phyloP scores from a whole-genome alignment of 1,140 invertebrate species.

The Thrips palmi region DNA sequence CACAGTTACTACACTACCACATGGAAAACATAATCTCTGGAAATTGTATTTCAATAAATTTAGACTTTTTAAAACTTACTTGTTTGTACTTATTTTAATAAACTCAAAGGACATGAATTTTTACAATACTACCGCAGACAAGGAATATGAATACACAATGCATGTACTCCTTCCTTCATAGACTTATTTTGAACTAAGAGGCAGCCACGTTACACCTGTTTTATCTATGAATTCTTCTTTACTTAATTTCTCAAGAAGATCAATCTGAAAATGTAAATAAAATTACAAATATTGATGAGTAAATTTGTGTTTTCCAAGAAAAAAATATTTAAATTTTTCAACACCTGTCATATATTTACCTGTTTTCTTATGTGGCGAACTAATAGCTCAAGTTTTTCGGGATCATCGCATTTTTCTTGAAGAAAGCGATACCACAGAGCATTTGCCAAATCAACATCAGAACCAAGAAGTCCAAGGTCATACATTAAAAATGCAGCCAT shows the following conservation, averaged over 20 bases:
- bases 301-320: conserved; percentile 43
- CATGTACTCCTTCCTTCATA: no score
- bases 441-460: conserved; percentile 52
- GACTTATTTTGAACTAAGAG: no score
- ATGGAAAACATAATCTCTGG: no score
- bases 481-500: conserved; percentile 68
- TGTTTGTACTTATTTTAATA: no score
- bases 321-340: neutral
- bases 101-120: no score
- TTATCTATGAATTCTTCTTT: conserved; percentile 8
- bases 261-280: conserved; percentile 11
- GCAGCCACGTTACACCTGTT: conserved; percentile 9
- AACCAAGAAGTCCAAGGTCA: conserved; percentile 59
- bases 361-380: conserved; percentile 53
- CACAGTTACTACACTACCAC: no score
- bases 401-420: conserved; percentile 34
- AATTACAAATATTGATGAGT: conserved; percentile 50
- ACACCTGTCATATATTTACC: conserved; percentile 22
- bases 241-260: conserved; percentile 2
- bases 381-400: conserved; percentile 40
- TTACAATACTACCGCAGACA: no score
- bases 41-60: no score
- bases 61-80: no score
- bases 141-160: conserved; percentile 3
- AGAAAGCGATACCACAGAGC: conserved; percentile 74